Evolutionary conservation across 2,113 vertebrate species (phyloP).

Genomic region (Melanerpes formicivorus): DNA sequence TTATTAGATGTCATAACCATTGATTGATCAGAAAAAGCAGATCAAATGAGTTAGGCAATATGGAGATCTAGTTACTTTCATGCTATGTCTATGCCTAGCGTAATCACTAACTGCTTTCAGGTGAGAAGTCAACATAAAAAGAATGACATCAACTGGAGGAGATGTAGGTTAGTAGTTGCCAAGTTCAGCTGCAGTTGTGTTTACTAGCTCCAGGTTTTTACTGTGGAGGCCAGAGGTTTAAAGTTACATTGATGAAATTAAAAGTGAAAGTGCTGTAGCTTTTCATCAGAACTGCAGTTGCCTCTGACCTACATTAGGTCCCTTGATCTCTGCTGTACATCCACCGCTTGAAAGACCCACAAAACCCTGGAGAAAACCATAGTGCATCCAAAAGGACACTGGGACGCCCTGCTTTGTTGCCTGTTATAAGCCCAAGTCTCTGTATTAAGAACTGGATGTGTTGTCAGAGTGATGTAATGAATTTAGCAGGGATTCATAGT

Average conservation of each 20-base stretch:
- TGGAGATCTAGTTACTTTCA: background rate
- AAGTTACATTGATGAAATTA: conserved; percentile 18
- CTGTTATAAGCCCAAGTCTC: background rate
- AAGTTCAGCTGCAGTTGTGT: conserved; percentile 21
- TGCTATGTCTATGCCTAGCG: background rate
- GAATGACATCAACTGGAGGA: background rate
- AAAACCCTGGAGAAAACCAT: background rate
- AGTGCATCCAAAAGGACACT: background rate
- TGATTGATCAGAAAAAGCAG: conserved; percentile 19
- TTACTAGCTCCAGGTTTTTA: conserved; percentile 26
- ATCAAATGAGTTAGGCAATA: background rate
- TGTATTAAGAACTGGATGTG: background rate
- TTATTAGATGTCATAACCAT: background rate
- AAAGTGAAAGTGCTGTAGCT: conserved; percentile 46
- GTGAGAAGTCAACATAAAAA: background rate
- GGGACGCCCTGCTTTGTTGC: background rate
- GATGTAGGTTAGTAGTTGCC: conserved; percentile 38
- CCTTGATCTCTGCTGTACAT: background rate
- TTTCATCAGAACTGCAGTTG: conserved; percentile 8
- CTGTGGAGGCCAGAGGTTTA: background rate
- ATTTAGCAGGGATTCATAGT: background rate
- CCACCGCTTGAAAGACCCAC: background rate
- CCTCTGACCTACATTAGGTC: background rate
- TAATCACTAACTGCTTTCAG: background rate
- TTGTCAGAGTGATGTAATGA: background rate